phyloP scores from a whole-genome alignment of 2,888 invertebrate genomes.

The Heliconius ethilla region DNA sequence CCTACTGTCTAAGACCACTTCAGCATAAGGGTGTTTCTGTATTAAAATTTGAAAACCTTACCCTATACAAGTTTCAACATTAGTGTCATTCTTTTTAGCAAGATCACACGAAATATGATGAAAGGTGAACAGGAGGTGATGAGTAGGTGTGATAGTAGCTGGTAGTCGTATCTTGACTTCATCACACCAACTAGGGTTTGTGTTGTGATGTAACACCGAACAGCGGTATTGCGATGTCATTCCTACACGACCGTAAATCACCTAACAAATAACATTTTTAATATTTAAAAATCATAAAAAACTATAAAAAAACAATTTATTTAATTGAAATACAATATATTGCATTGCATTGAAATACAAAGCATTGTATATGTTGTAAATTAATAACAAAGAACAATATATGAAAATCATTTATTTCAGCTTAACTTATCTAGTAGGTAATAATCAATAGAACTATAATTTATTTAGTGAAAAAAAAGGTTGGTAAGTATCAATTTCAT shows the following conservation, averaged over 20 bases:
- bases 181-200: slow-evolving; percentile 94
- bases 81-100: slow-evolving; percentile 88
- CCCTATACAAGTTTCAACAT: slow-evolving; percentile 92
- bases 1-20: not conserved
- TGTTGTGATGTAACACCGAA: slow-evolving; percentile 93
- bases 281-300: not conserved
- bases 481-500: not conserved
- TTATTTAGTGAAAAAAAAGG: not conserved
- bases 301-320: not conserved
- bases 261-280: slow-evolving; percentile 52
- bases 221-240: slow-evolving; percentile 87
- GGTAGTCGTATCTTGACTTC: slow-evolving; percentile 96
- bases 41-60: slow-evolving; percentile 49
- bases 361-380: not conserved
- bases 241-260: slow-evolving; percentile 73
- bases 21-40: not conserved
- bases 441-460: too few relatives aligned
- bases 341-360: too few relatives aligned
- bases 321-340: too few relatives aligned
- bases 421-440: not conserved
- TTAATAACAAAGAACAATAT: not conserved
- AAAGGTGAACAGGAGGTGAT: slow-evolving; percentile 97
- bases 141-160: slow-evolving; percentile 89
- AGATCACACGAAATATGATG: slow-evolving; percentile 97
- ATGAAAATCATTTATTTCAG: not conserved